Evolutionary conservation across 2,888 invertebrate genomes (phyloP).

Genomic region (Noctua pronuba): DNA sequence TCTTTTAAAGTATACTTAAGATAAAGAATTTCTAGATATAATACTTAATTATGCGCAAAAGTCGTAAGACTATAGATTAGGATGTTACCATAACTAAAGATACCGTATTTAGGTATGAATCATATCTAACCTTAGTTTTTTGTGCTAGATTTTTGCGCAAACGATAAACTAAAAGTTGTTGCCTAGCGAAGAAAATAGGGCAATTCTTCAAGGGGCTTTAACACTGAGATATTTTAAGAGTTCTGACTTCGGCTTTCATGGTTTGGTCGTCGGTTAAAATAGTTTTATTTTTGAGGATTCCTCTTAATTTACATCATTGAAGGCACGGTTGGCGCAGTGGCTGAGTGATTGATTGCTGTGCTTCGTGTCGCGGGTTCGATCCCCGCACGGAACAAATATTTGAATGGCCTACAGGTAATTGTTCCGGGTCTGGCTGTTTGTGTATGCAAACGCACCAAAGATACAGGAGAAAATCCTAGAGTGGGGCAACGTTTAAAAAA

Average conservation of each 20-base stretch:
- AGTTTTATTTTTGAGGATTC: not conserved
- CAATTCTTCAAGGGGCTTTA: conserved; percentile 25
- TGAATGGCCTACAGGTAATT: no score
- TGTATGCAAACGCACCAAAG: no score
- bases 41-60: conserved; percentile 22
- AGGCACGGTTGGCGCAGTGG: no score
- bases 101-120: conserved; percentile 22
- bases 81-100: conserved; percentile 27
- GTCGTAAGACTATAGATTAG: conserved; percentile 35
- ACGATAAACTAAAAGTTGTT: conserved; percentile 32
- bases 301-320: no score
- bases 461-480: no score
- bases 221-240: conserved; percentile 29
- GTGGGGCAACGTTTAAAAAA: no score
- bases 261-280: not conserved
- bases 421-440: no score
- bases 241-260: not conserved
- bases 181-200: conserved; percentile 26
- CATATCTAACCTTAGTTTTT: conserved; percentile 46
- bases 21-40: conserved; percentile 28
- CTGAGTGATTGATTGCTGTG: no score
- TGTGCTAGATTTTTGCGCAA: conserved; percentile 33
- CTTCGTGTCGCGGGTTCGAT: no score
- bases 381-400: no score
- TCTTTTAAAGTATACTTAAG: conserved; percentile 4